Percentiles rank a stretch among this genome's conserved stretches.
Conservation (phyloP, 1,140 invertebrate species). For the Aphaenogaster ashmeadi region DNA sequence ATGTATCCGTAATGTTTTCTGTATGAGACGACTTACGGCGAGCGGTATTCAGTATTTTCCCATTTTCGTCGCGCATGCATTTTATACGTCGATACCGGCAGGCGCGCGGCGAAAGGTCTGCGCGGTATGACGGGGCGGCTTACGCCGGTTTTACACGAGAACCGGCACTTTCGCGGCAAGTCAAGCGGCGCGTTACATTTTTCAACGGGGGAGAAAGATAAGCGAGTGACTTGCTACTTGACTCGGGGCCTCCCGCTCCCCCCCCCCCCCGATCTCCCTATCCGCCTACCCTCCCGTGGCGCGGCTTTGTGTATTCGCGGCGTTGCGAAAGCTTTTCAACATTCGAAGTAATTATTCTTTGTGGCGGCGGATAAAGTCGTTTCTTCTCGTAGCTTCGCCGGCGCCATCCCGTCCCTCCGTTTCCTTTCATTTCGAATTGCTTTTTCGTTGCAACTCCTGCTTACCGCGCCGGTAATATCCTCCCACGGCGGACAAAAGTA, state of each 20-base stretch:
- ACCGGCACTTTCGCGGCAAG: constrained; percentile 18
- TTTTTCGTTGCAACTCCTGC: constrained; percentile 40
- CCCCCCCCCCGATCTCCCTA: too few species aligned
- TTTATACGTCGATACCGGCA: constrained; percentile 57
- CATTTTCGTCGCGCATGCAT: constrained; percentile 63
- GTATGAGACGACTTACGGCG: constrained; percentile 56
- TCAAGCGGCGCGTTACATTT: constrained; percentile 46
- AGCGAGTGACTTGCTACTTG: constrained; percentile 53
- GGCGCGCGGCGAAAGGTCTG: constrained; percentile 14
- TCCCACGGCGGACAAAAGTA: constrained; percentile 46
- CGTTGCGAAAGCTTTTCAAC: constrained; percentile 54
- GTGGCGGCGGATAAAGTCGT: constrained; percentile 53
- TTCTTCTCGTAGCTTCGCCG: constrained; percentile 33
- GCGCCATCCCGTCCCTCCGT: background rate
- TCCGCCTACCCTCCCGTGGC: background rate
- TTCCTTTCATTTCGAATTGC: constrained; percentile 63
- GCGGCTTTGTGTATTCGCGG: constrained; percentile 41
- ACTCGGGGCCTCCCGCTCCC: background rate
- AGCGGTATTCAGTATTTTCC: constrained; percentile 51
- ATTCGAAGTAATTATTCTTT: constrained; percentile 63
- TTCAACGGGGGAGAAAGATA: constrained; percentile 50
- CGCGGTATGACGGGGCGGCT: constrained; percentile 22
- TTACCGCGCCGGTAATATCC: constrained; percentile 55
- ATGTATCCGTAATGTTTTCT: constrained; percentile 55
- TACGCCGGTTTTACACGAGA: constrained; percentile 51